Percentiles rank a stretch among this genome's conserved stretches.
phyloP scores from a whole-genome alignment of 2,888 invertebrate species.

The Scaptomyza parva region DNA sequence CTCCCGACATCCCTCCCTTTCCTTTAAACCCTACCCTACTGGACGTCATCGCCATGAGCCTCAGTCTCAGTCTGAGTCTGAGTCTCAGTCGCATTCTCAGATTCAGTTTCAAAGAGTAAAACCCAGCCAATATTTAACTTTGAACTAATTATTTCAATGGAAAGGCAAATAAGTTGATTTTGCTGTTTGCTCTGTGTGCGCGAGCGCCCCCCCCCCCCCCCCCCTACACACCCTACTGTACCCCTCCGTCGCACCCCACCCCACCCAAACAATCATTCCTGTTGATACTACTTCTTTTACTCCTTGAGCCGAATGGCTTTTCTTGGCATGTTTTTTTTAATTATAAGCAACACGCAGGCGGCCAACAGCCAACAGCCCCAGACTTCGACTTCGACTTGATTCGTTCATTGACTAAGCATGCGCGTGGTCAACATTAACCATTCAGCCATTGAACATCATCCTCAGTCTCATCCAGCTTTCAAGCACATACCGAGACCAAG shows the following conservation, averaged over 20 bases:
- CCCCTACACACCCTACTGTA: not conserved
- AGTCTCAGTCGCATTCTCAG: not conserved
- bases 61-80: not conserved
- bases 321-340: conserved; percentile 78
- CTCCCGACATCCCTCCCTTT: no score
- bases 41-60: conserved; percentile 17
- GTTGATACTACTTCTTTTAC: conserved; percentile 8
- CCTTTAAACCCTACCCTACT: conserved; percentile 13
- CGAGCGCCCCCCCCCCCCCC: not conserved
- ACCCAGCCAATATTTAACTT: conserved; percentile 81
- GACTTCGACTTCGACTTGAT: not conserved
- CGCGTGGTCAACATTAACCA: conserved; percentile 68
- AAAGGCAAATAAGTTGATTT: conserved; percentile 79
- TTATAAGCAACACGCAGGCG: conserved; percentile 81
- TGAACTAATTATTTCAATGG: conserved; percentile 84
- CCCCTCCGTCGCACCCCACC: not conserved
- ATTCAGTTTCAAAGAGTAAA: no score
- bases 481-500: conserved; percentile 1
- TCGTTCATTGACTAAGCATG: conserved; percentile 63
- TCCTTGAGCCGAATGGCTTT: conserved; percentile 2
- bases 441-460: conserved; percentile 31
- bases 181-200: conserved; percentile 43
- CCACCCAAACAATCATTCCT: no score
- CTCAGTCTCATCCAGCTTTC: not conserved
- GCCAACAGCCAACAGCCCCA: conserved; percentile 37